These are phyloP conservation scores for Dascillus cervinus DNA, from an alignment of 2,888 invertebrate species.

Conservation along the genomic window DNA sequence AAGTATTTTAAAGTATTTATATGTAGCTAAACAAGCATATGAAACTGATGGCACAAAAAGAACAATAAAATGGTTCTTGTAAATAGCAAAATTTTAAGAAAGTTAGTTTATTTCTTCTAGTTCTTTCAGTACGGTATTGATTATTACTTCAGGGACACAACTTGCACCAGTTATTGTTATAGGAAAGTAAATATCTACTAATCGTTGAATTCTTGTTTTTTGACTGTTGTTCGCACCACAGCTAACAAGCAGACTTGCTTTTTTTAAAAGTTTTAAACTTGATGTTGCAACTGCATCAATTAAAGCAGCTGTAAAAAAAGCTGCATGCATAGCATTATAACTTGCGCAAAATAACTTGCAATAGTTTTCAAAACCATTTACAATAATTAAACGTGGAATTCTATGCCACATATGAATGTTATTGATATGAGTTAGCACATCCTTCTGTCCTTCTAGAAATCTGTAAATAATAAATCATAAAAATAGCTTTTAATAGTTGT, in stretches of 20 bases:
- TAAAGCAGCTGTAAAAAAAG: conserved; percentile 27
- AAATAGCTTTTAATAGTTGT: no score
- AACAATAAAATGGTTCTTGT: no score
- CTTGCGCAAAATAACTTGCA: conserved; percentile 17
- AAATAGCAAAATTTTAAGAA: no score
- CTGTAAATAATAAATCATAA: conserved; percentile 29
- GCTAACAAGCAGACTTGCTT: conserved; percentile 11
- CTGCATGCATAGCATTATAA: conserved; percentile 21
- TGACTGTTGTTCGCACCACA: conserved; percentile 14
- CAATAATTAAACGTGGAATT: conserved; percentile 30
- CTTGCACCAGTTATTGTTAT: no score
- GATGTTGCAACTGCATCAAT: conserved; percentile 29
- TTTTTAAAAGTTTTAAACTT: conserved; percentile 13
- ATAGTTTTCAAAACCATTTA: conserved; percentile 31
- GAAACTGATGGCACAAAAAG: no score
- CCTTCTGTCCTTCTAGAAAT: conserved; percentile 31
- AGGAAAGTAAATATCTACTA: no score
- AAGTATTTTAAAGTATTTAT: no score
- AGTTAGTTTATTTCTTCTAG: no score
- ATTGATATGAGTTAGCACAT: conserved; percentile 32
- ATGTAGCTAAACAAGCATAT: no score
- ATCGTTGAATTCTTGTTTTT: conserved; percentile 12
- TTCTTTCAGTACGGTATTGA: no score
- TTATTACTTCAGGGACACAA: no score
- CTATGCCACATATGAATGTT: conserved; percentile 33